Evolutionary conservation across 2,113 vertebrate species (phyloP), one percentile per base, ranked within the genome.

Genomic region (Pelusios castaneus): DNA sequence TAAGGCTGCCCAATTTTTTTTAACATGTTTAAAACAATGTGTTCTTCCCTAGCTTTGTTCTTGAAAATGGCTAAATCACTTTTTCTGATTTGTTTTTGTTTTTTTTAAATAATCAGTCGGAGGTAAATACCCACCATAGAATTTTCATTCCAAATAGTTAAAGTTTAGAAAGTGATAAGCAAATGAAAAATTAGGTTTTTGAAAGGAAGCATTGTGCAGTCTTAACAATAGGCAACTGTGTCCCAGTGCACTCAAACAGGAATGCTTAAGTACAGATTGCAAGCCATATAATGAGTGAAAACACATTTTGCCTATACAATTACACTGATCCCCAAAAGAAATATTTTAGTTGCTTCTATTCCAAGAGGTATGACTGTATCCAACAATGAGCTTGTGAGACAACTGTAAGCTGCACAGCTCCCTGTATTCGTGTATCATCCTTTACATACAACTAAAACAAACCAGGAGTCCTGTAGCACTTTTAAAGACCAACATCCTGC

Each of bases 131-230:
- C 92, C n/a, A 86, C 13, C 63, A 56, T 1, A 84, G 27, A 80
- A 73, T 21, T 51, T 95, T 89, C 45, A 88, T 75, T 27, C 0
- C 0, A 17, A 91, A 0, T 19, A 6, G 47, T 73, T 49, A 93
- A 88, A 91, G 82, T 73, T 84, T 81, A 85, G 63, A 80, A 94
- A 60, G 60, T 80, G 95, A 83, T 84, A 93, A 91, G 86, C 47
- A 88, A 87, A 4, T 22, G 45, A 89, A 38, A n/a, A 49, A 56
- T 19, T 8, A 82, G 91, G 87, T 93, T 84, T 78, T 0, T 79
- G 89, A 92, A 0, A 34, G 34, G 70, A 96, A 92, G 13, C 27
- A 90, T 60, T 89, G 84, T 76, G 63, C 38, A 89, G 17, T 17
- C 85, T 43, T 51, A 81, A 52, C 16, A 13, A 76, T 45, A 8